These are phyloP conservation scores for Scaptomyza cyrtandrae DNA, from an alignment of 2,888 invertebrate genomes.

Conservation along the genomic window DNA sequence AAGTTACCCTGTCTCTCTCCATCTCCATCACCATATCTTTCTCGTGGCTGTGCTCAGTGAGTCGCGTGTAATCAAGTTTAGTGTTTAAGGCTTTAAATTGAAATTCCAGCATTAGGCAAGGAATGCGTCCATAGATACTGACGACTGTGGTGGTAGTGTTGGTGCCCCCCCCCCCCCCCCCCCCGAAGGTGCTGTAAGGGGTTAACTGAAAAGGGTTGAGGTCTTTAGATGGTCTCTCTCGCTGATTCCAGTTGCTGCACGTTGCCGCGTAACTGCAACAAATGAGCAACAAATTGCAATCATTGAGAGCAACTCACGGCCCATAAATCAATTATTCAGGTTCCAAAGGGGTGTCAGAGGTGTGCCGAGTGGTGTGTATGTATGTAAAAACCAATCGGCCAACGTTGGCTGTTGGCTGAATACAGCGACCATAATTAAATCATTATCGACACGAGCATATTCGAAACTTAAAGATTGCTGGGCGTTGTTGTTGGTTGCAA, in stretches of 20 bases:
- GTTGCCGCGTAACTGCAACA: conserved; percentile 39
- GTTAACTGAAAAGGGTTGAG: conserved; percentile 20
- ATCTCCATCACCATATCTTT: neutral
- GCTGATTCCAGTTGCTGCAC: conserved; percentile 5
- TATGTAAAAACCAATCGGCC: conserved; percentile 9
- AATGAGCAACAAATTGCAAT: conserved; percentile 64
- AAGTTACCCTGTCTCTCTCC: conserved; percentile 2
- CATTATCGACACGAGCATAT: conserved; percentile 54
- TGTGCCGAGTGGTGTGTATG: neutral
- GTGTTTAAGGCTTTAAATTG: conserved; percentile 81
- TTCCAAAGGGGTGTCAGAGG: neutral
- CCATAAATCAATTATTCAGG: conserved; percentile 58
- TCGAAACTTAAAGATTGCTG: conserved; percentile 24
- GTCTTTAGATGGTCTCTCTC: neutral
- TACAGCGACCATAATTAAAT: conserved; percentile 52
- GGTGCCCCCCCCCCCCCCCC: no score
- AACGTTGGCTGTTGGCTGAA: conserved; percentile 16
- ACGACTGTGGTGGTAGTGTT: neutral
- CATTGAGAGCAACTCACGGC: conserved; percentile 51
- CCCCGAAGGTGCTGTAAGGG: no score
- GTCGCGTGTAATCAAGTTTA: conserved; percentile 80
- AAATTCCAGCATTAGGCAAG: conserved; percentile 79
- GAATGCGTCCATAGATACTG: conserved; percentile 61
- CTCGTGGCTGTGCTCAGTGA: conserved; percentile 53
- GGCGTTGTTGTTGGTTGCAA: neutral